Conservation (phyloP, 2,797 vertebrate genomes). For the Rhinella marina region DNA sequence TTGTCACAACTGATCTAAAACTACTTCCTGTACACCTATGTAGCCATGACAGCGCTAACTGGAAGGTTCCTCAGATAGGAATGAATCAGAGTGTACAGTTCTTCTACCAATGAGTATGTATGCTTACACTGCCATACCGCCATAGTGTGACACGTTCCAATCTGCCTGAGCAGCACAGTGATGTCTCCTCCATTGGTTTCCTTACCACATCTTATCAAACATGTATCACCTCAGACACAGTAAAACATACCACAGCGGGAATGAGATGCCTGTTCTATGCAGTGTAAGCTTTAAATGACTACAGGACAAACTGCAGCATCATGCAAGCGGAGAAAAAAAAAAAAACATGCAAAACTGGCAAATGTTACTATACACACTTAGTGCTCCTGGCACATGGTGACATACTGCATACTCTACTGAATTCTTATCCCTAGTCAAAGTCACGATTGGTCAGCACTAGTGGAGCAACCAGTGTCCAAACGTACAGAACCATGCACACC, state of each 20-base stretch:
- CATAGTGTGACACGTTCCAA: neutral
- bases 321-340: constrained; percentile 18
- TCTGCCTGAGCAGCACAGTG: neutral
- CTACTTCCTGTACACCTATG: neutral
- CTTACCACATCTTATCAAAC: neutral
- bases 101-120: neutral
- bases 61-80: neutral
- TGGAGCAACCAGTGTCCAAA: constrained; percentile 95
- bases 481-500: constrained; percentile 94
- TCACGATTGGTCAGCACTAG: constrained; percentile 95
- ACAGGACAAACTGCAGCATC: constrained; percentile 14
- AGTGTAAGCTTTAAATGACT: constrained; percentile 8
- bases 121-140: neutral
- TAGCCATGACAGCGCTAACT: neutral
- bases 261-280: constrained; percentile 3
- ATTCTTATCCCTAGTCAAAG: constrained; percentile 81
- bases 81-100: neutral
- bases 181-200: neutral
- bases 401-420: neutral
- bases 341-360: constrained; percentile 51
- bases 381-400: constrained; percentile 68
- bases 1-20: neutral
- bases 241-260: neutral
- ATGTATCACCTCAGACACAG: neutral
- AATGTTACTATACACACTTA: constrained; percentile 68